Evolutionary conservation across 2,113 vertebrate species (phyloP), one percentile per base, ranked within the genome.

Genomic region (Vulpes vulpes): DNA sequence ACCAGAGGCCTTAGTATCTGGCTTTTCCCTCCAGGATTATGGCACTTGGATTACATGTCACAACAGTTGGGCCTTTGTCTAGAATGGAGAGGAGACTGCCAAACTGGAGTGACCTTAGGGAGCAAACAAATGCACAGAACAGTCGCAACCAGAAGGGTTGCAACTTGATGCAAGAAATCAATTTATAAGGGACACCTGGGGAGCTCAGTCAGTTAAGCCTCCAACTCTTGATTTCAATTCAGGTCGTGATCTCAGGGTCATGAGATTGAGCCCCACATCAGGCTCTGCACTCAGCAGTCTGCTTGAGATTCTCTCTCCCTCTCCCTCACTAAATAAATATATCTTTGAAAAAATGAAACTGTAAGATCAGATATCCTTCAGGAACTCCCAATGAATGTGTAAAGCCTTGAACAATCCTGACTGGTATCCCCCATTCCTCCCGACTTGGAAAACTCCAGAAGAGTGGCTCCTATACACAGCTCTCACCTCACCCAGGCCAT

Each of bases 401-500:
- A 83, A 86, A 94, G 49, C 15, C 55, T 60, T 79, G 9, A 91
- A 49, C 64, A 74, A 82, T 32, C 7, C 55, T 38, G 38, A 81
- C 71, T 23, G n/a, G 8, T 11, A 85, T 30, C 57, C 16, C 62
- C 49, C 53, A 51, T 32, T 57, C 71, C 27, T 81, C 93, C 59
- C 49, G 60, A 94, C 11, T 35, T 38, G 55, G 62, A 65, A 91
- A 83, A 85, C 55, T 85, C 91, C 74, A 78, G 81, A 55, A 89
- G 93, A 95, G 19, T 3, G 82, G 38, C 30, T 57, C 51, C 67
- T 23, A 22, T 3, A 5, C 11, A 25, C 3, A 87, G 60, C 60
- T 97, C 99, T 99, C 99, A 99, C 99, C 99, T 98, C 99, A 99
- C 98, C 98, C 99, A 99, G 98, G 99, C 99, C 99, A 99, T 99